These are phyloP conservation scores for Pocillopora damicornis DNA, from an alignment of 64 coral and sea anemone genomes.

Conservation along the genomic window DNA sequence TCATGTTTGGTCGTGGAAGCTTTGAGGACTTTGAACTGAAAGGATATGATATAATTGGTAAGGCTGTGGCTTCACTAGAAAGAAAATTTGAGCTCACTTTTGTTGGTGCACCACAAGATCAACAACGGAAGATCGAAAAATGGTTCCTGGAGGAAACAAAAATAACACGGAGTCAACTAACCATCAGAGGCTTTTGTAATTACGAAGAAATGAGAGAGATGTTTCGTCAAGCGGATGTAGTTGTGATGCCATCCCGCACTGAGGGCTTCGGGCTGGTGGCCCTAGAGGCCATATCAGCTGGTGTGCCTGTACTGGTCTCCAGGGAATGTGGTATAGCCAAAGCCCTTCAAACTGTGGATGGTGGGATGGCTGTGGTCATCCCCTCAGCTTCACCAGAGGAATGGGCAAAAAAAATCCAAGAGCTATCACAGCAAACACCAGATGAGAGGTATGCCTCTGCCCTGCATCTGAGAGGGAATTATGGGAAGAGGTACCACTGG, in stretches of 20 bases:
- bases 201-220: not conserved
- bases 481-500: no score
- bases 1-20: conserved; percentile 12
- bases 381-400: not conserved
- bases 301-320: not conserved
- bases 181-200: not conserved
- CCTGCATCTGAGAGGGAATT: no score
- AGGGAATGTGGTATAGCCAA: not conserved
- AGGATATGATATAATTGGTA: conserved; percentile 19
- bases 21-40: conserved; percentile 19
- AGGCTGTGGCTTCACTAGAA: not conserved
- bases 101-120: not conserved
- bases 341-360: not conserved
- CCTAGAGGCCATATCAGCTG: conserved; percentile 7
- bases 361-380: not conserved
- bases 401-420: not conserved
- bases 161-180: not conserved
- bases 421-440: no score
- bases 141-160: not conserved
- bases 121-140: not conserved
- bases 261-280: conserved; percentile 10
- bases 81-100: not conserved
- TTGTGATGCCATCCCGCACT: not conserved
- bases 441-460: no score
- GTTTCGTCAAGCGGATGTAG: not conserved